Base-by-base conservation (phyloP, 1,140 invertebrate genomes). In the Pseudomyrmex pallidus region DNA sequence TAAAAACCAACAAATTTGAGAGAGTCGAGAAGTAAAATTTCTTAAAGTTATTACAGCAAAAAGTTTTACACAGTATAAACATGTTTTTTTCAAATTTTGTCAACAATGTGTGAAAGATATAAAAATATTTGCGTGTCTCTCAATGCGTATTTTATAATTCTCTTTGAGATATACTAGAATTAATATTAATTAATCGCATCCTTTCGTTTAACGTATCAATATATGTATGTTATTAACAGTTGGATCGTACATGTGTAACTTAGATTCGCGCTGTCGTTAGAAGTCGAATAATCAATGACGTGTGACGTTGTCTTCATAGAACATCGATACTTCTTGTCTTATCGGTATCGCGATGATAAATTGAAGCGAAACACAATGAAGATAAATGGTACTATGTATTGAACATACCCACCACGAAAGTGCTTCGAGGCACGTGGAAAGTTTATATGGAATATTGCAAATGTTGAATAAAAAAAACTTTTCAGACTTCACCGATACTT, bases 311-410 rank as follows among this genome's bases (percentile, higher is more conserved):
- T 48, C 0, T 22, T 56, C 20, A n/a, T 5, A 46, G 56, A 57
- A 67, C 46, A 46, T 46, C 13, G 46, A 8, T 68, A 44, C 12
- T 62, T 80, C 13, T 70, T 72, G 22, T 80, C 54, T 17, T 61
- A 50, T 59, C 17, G 46, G 8, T 62, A 63, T 52, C 63, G 2
- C 4, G 22, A 17, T n/a, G 64, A 78, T 70, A 59, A 78, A 70
- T 80, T 59, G 8, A 80, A 59, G 3, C 7, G 2, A 78, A 80
- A 70, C 12, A 70, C 12, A 20, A 2, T 13, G 48, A 13, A 61
- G 20, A 80, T 72, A 80, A 78, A 7, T 59, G 20, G 20, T 35
- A 57, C 15, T 57, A 59, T 1, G 15, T 66, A 48, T 25, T 63
- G 25, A 63, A 63, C 15, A 63, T n/a, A 20, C 20, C 17, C 20